Percentiles rank a stretch among this genome's conserved stretches.
Conservation (phyloP, 2,113 vertebrate species). For the Ochotona princeps region DNA sequence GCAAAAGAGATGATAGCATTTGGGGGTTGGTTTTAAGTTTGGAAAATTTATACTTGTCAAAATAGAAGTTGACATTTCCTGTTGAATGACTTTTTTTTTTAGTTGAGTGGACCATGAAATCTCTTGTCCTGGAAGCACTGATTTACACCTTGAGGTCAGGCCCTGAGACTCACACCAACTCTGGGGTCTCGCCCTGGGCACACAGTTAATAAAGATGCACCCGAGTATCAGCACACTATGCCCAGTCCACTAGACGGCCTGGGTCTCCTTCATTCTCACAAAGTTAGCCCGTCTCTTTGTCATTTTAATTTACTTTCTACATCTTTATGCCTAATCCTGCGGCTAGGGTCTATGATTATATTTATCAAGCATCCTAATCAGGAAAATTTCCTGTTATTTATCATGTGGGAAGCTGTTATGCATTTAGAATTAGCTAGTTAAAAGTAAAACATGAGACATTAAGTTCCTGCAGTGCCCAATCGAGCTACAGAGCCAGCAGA, state of each 20-base stretch:
- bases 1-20: neutral
- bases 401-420: neutral
- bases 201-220: neutral
- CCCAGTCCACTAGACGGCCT: neutral
- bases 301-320: neutral
- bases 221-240: too few species aligned
- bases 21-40: neutral
- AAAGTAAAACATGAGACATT: neutral
- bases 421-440: neutral
- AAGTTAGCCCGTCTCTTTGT: neutral
- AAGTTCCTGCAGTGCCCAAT: neutral
- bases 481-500: neutral
- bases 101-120: conserved; percentile 29
- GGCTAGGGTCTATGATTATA: neutral
- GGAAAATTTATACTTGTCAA: conserved; percentile 19
- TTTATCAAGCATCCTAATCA: neutral
- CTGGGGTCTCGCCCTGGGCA: neutral
- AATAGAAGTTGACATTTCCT: conserved; percentile 42
- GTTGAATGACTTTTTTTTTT: neutral
- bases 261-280: neutral
- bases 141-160: conserved; percentile 57
- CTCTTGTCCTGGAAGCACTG: neutral
- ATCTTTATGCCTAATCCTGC: neutral
- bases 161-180: neutral
- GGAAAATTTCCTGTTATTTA: neutral